Evolutionary conservation across 1,140 invertebrate genomes (phyloP), one percentile per base, ranked within the genome.

Genomic region (Eumeta japonica): DNA sequence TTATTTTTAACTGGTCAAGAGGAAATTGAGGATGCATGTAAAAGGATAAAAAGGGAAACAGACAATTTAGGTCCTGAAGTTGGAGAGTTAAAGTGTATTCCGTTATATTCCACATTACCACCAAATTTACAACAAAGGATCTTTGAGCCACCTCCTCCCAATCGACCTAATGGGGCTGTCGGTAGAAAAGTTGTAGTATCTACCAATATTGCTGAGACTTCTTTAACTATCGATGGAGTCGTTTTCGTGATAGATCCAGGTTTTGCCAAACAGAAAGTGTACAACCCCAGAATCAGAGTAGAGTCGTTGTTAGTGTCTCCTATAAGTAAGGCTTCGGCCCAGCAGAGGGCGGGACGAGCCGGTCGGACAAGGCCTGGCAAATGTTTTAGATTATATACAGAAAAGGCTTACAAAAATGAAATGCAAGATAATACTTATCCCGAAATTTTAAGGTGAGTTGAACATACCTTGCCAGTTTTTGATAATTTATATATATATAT

Each of bases 211-310:
- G 97, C 97, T 0, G 97, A 99, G 79, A 99, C 97, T 0, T 99
- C 96, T 0, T 76, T 99, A 3, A 99, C 97, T 1, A 99, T 99
- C 56, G 97, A 99, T 62, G 97, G 97, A 40, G 95, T 99, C n/a
- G 97, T 99, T 3, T 99, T 98, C 78, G 97, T 99, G 1, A 99
- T 99, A 60, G 97, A 99, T 79, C 96, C 97, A n/a, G 97, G 97
- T 10, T 99, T 99, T 80, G 94, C 96, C 1, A 99, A 99, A 71
- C 97, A 99, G 71, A 99, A 71, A 38, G 66, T 71, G 27, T 70
- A 68, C 35, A 70, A 73, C 19, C 68, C 68, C 1, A 51, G 68
- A n/a, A 66, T 70, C 31, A 48, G 97, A 44, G 96, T 99, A 2
- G 97, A 99, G 72, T 98, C 94, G 10, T 77, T 99, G 10, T 76